Percentiles rank a stretch among this genome's conserved stretches.
These are phyloP conservation scores for Koerneria pararmatus DNA, from an alignment of 2,888 invertebrate species.

Conservation along the genomic window DNA sequence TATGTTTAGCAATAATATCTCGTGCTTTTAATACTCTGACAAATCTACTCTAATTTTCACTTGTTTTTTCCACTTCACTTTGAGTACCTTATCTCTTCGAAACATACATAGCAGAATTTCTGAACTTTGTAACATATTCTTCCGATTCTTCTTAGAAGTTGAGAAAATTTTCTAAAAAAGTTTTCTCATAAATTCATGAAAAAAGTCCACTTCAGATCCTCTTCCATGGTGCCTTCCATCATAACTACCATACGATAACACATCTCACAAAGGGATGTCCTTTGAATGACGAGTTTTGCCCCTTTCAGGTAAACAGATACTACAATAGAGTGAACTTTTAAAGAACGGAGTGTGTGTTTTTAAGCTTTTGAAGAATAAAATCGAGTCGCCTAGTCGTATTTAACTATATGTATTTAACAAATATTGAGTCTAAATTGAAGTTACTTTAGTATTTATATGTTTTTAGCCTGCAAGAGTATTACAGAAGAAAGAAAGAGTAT, in stretches of 20 bases:
- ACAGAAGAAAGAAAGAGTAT: too few species aligned
- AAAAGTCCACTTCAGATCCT: conserved; percentile 32
- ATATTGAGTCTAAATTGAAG: too few species aligned
- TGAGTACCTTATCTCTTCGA: neutral
- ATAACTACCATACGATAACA: conserved; percentile 47
- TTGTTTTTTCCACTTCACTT: neutral
- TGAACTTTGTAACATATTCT: neutral
- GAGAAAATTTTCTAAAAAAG: neutral
- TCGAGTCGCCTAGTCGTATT: too few species aligned
- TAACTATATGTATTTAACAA: too few species aligned
- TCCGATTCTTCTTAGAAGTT: conserved; percentile 8
- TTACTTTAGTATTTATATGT: too few species aligned
- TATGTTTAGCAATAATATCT: neutral
- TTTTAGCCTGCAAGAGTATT: too few species aligned
- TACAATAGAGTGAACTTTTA: too few species aligned
- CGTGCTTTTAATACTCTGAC: too few species aligned
- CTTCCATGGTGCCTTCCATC: conserved; percentile 52
- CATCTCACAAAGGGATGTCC: conserved; percentile 47
- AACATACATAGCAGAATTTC: neutral
- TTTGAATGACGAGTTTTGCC: conserved; percentile 38
- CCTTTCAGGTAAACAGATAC: conserved; percentile 35
- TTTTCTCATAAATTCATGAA: too few species aligned
- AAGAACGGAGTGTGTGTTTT: too few species aligned
- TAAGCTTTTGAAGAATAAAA: too few species aligned
- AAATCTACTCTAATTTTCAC: too few species aligned